These are phyloP conservation scores for Numenius arquata DNA, from an alignment of 2,113 vertebrate genomes.

Conservation along the genomic window DNA sequence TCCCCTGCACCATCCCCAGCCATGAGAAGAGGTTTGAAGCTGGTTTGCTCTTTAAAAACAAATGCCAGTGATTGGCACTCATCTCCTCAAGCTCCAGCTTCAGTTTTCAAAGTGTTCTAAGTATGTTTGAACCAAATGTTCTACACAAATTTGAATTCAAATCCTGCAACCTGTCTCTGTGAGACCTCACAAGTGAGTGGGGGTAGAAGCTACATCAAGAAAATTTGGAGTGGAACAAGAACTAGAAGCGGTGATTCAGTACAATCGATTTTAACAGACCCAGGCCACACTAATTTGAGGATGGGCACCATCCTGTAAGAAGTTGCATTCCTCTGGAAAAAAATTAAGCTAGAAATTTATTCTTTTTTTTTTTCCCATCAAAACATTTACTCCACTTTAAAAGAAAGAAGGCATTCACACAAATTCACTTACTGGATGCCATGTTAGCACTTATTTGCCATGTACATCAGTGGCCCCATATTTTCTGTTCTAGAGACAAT, in stretches of 20 bases:
- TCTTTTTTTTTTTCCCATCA: not conserved
- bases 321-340: not conserved
- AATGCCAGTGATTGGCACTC: not conserved
- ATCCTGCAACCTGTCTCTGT: not conserved
- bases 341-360: accelerated
- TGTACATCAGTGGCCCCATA: not conserved
- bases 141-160: not conserved
- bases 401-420: not conserved
- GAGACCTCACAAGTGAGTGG: not conserved
- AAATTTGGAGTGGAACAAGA: not conserved
- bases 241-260: not conserved
- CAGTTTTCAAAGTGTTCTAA: not conserved
- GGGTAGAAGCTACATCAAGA: not conserved
- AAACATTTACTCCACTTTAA: not conserved
- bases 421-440: not conserved
- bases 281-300: not conserved
- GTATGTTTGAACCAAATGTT: not conserved
- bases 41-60: not conserved
- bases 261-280: not conserved
- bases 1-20: not conserved
- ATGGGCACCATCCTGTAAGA: not conserved
- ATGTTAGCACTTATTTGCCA: not conserved
- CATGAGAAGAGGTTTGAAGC: not conserved
- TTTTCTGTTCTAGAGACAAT: not conserved
- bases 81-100: not conserved